phyloP scores from a whole-genome alignment of 2,797 vertebrate genomes.

The Hippoglossus hippoglossus region DNA sequence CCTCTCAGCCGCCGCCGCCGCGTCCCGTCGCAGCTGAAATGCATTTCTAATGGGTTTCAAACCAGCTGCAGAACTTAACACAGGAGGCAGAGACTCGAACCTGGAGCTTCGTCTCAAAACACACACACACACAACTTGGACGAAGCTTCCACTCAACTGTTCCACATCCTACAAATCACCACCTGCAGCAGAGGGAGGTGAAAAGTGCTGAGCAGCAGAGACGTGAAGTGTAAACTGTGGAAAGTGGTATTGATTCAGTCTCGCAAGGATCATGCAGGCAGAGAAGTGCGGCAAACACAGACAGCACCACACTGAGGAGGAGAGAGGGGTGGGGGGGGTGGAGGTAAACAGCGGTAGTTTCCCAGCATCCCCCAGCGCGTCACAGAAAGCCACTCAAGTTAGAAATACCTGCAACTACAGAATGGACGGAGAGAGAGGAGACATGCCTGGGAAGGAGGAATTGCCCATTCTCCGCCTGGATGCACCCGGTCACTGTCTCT shows the following conservation, averaged over 20 bases:
- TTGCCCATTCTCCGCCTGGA: conserved; percentile 81
- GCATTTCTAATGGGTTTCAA: too few relatives aligned
- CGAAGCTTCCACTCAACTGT: too few relatives aligned
- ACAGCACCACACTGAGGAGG: conserved; percentile 33
- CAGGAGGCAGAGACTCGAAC: too few relatives aligned
- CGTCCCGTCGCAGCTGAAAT: too few relatives aligned
- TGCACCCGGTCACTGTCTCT: conserved; percentile 57
- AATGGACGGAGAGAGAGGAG: conserved; percentile 76
- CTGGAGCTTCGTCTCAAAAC: too few relatives aligned
- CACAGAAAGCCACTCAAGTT: conserved; percentile 74
- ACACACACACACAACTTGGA: too few relatives aligned
- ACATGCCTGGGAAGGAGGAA: conserved; percentile 84
- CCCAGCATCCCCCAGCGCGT: conserved; percentile 45
- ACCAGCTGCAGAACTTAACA: too few relatives aligned
- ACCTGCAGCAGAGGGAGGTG: too few relatives aligned
- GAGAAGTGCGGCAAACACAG: conserved; percentile 16
- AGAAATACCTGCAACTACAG: conserved; percentile 82
- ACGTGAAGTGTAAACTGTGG: background rate
- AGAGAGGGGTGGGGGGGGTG: background rate
- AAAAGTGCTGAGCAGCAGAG: too few relatives aligned
- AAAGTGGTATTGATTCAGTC: conserved; percentile 8
- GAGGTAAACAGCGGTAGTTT: conserved; percentile 50
- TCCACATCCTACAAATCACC: too few relatives aligned
- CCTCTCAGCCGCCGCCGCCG: too few relatives aligned
- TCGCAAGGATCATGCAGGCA: conserved; percentile 14